phyloP scores from a whole-genome alignment of 2,888 invertebrate species.

The Orchesella flavescens region DNA sequence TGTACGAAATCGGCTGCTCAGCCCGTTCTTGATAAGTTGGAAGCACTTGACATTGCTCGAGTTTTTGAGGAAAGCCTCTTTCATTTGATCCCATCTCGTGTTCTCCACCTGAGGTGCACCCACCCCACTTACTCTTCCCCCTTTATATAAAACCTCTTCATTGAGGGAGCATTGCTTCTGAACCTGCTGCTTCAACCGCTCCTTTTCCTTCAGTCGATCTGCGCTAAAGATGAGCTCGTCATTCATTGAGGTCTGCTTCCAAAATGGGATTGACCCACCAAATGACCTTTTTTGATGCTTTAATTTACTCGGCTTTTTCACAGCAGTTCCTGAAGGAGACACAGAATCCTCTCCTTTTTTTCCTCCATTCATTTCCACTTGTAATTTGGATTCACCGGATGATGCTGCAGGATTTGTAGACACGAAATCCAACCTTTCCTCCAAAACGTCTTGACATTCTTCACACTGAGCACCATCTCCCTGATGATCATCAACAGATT shows the following conservation, averaged over 20 bases:
- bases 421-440: neutral
- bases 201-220: conserved; percentile 87
- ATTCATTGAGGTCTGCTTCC: conserved; percentile 89
- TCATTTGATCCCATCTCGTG: conserved; percentile 77
- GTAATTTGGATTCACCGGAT: neutral
- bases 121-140: conserved; percentile 41
- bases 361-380: neutral
- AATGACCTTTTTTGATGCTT: conserved; percentile 59
- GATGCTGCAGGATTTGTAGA: neutral
- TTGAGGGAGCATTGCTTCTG: conserved; percentile 92
- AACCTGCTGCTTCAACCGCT: conserved; percentile 84
- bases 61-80: conserved; percentile 83
- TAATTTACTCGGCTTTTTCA: conserved; percentile 43
- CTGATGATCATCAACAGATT: neutral
- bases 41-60: conserved; percentile 84
- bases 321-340: too few species aligned
- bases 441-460: neutral
- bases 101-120: conserved; percentile 54
- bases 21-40: conserved; percentile 84
- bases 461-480: neutral
- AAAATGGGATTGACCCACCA: conserved; percentile 51
- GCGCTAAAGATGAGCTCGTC: conserved; percentile 92
- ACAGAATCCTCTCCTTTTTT: neutral
- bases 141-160: conserved; percentile 84
- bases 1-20: conserved; percentile 78